phyloP scores from a whole-genome alignment of 2,797 vertebrate species.

The Mus spretus region DNA sequence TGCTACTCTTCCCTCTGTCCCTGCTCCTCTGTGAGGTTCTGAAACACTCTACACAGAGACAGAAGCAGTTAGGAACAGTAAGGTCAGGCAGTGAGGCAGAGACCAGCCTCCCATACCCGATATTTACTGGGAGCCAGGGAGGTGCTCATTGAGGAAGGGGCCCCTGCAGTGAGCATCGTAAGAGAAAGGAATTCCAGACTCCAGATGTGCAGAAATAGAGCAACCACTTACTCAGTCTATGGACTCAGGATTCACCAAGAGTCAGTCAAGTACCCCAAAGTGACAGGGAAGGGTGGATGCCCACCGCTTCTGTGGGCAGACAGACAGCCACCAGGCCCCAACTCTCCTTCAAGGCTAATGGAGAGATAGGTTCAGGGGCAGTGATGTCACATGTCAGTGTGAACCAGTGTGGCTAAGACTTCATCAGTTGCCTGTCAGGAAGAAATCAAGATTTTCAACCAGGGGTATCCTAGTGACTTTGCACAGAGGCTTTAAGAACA shows the following conservation, averaged over 20 bases:
- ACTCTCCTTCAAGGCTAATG: not conserved
- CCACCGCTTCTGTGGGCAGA: not conserved
- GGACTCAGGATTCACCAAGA: not conserved
- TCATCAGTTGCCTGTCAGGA: not conserved
- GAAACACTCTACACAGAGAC: not conserved
- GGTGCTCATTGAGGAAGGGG: not conserved
- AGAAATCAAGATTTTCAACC: not conserved
- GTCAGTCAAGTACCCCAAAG: not conserved
- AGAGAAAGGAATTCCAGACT: not conserved
- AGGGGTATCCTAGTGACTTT: not conserved
- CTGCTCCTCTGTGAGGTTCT: not conserved
- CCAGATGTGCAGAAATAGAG: not conserved
- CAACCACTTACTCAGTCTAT: too few relatives aligned
- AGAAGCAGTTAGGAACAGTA: not conserved
- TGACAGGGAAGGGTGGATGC: not conserved
- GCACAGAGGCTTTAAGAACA: not conserved
- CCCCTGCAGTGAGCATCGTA: too few relatives aligned
- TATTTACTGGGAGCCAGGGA: not conserved
- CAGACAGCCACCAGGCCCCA: not conserved
- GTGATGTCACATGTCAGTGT: not conserved
- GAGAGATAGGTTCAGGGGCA: not conserved
- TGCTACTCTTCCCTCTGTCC: too few relatives aligned
- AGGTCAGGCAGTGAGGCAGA: not conserved
- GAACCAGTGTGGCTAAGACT: not conserved
- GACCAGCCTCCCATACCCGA: not conserved